Evolutionary conservation across 1,140 invertebrate genomes (phyloP).

Genomic region (Mycetomoellerius zeteki): DNA sequence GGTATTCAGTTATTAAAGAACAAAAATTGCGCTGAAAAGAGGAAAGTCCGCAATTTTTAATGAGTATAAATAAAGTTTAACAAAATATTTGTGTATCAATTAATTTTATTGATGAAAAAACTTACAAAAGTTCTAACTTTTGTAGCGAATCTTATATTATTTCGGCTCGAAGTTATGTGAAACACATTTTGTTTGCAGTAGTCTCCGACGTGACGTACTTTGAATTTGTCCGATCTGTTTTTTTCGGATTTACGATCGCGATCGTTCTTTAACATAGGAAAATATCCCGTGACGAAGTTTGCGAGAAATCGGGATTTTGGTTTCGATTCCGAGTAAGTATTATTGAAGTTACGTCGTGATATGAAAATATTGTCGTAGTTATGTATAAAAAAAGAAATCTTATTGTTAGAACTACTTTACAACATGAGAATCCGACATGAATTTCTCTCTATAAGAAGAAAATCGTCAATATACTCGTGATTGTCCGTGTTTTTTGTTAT

Average conservation of each 20-base stretch:
- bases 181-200: not conserved
- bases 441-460: not conserved
- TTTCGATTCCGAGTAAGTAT: no score
- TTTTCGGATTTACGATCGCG: constrained; percentile 28
- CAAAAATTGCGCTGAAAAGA: no score
- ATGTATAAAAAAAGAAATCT: not conserved
- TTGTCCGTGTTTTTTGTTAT: not conserved
- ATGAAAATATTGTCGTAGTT: not conserved
- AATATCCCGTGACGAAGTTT: not conserved
- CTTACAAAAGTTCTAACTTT: no score
- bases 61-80: no score
- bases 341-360: not conserved
- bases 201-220: not conserved
- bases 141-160: constrained; percentile 23
- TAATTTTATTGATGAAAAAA: no score
- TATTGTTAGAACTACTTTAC: not conserved
- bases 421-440: not conserved
- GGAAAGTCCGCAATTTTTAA: no score
- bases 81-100: no score
- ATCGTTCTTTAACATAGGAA: constrained; percentile 4
- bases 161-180: not conserved
- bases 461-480: not conserved
- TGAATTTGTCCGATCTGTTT: not conserved
- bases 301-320: not conserved
- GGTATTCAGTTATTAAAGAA: no score